These are phyloP conservation scores for Halcyon smyrnensis DNA, from an alignment of 2,797 vertebrate genomes.

Conservation along the genomic window DNA sequence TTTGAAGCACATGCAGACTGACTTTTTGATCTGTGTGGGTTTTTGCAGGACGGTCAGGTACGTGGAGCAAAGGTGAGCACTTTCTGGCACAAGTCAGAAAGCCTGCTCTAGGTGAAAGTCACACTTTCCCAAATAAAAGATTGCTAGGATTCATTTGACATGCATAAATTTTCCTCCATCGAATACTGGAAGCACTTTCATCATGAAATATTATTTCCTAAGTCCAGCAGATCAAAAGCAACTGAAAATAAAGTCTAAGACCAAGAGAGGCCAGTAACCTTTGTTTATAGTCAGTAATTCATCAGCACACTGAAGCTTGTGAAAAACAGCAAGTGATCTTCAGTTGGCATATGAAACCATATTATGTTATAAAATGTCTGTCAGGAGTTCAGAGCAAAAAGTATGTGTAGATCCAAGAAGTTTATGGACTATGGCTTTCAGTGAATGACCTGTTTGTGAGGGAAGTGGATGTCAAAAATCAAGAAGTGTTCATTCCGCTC, in stretches of 20 bases:
- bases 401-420: background rate
- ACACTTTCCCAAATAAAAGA: background rate
- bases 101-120: background rate
- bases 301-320: background rate
- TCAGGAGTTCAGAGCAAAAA: background rate
- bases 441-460: background rate
- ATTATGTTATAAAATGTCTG: background rate
- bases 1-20: background rate
- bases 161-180: background rate
- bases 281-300: background rate
- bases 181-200: background rate
- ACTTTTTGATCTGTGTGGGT: background rate
- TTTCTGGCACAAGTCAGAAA: background rate
- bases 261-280: background rate
- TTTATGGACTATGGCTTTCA: background rate
- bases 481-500: background rate
- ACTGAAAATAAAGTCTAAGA: background rate
- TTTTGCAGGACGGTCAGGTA: background rate
- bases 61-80: background rate
- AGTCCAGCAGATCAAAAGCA: background rate
- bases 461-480: background rate
- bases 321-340: background rate
- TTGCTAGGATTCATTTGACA: background rate
- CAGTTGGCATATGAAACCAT: background rate
- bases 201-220: background rate